Base-by-base conservation (phyloP, 2,113 vertebrate genomes). In the Peromyscus leucopus region DNA sequence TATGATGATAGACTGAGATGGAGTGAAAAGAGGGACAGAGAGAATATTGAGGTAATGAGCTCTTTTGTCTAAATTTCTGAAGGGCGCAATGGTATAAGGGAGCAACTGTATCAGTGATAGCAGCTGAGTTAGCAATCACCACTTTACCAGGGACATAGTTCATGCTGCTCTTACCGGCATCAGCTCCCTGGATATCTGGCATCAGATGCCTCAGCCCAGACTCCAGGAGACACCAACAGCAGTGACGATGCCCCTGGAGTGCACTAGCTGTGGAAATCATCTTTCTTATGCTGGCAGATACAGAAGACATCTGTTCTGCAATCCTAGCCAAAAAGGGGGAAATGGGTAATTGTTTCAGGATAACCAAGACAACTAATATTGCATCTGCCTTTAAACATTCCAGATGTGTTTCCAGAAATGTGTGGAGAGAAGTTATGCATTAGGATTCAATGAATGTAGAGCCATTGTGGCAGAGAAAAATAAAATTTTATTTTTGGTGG, bases 241-340 rank as follows among this genome's bases (percentile, higher is more conserved):
- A 94, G 55, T 51, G 72, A 42, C 39, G 39, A 57, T 87, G 93
- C 89, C 91, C 74, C 96, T 93, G 31, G 39, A 96, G 89, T 93
- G 69, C 31, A 91, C 82, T 87, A 75, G 78, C 82, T 90, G 48
- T 97, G 94, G 65, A 93, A 98, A 96, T 95, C 80, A 94, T 96
- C 86, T 90, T 94, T 97, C 86, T 95, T 87, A 11, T 71, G 48
- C 83, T 97, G 95, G 96, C 94, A 97, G 86, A 96, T 65, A 95
- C 31, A 91, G 74, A 94, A 72, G 97, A 96, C 96, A 97, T 97
- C 96, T 97, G 97, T 96, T 87, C 55, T 91, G 83, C 48, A 96
- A 86, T 42, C 93, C 91, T 94, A 97, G 94, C 95, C 95, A 97
- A 89, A 93, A 94, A 69, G 57, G 72, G 84, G 36, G 46, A 82